Percentiles rank a stretch among this genome's conserved stretches.
These are phyloP conservation scores for Hetaerina americana DNA, from an alignment of 1,140 invertebrate genomes.

Conservation along the genomic window DNA sequence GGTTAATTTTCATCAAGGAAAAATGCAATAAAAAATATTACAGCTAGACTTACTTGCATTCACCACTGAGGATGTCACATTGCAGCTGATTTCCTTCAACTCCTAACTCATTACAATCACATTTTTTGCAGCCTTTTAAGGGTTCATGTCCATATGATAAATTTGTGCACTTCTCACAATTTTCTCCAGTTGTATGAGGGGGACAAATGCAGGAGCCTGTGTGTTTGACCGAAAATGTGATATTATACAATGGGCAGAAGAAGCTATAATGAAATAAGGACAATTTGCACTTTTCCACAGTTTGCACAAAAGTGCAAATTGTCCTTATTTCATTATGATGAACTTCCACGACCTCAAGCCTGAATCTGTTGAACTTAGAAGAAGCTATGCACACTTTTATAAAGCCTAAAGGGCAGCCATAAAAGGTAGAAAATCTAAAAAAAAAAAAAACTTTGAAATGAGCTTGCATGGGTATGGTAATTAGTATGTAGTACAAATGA, in stretches of 20 bases:
- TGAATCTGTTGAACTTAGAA: too few relatives aligned
- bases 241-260: too few relatives aligned
- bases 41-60: constrained; percentile 47
- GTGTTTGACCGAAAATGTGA: not conserved
- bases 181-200: constrained; percentile 60
- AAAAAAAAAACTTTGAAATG: too few relatives aligned
- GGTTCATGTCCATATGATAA: constrained; percentile 90
- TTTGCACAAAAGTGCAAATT: too few relatives aligned
- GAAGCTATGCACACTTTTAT: too few relatives aligned
- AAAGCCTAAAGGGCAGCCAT: not conserved
- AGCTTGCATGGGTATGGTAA: too few relatives aligned
- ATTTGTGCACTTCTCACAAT: constrained; percentile 76
- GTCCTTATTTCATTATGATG: too few relatives aligned
- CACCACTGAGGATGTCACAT: constrained; percentile 76
- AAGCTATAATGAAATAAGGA: too few relatives aligned
- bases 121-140: constrained; percentile 90
- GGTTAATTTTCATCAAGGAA: too few relatives aligned
- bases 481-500: too few relatives aligned
- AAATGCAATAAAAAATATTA: constrained; percentile 25
- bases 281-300: too few relatives aligned
- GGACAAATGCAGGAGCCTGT: constrained; percentile 67
- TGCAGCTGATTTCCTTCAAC: constrained; percentile 62
- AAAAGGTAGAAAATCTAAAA: constrained; percentile 5
- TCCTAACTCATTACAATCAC: constrained; percentile 75
- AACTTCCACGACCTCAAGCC: too few relatives aligned